Conservation (phyloP, 2,113 vertebrate genomes). For the Myotis yumanensis region DNA sequence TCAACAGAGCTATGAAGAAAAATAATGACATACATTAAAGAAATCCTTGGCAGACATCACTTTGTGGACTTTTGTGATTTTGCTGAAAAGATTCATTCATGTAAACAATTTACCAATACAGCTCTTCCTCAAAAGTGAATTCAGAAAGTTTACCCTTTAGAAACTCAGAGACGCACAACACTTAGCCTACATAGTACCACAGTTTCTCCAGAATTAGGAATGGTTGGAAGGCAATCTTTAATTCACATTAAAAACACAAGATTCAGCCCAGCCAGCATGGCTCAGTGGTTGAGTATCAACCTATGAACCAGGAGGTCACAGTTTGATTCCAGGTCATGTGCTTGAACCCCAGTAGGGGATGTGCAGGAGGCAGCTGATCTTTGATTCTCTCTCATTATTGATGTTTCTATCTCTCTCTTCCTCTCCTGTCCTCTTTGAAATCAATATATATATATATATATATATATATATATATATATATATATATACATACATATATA, state of each 20-base stretch:
- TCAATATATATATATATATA: too few relatives aligned
- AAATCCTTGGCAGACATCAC: background rate
- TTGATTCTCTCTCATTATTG: too few relatives aligned
- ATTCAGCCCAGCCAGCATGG: background rate
- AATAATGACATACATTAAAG: background rate
- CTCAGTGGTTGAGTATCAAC: too few relatives aligned
- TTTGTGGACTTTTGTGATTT: background rate
- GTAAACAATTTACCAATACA: constrained; percentile 4
- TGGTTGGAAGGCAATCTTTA: background rate
- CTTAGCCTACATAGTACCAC: background rate
- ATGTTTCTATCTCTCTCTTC: too few relatives aligned
- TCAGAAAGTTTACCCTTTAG: background rate
- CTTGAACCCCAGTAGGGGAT: too few relatives aligned
- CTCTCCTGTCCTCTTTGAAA: too few relatives aligned
- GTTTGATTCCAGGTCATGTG: too few relatives aligned
- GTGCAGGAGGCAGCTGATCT: too few relatives aligned
- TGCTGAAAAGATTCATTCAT: constrained; percentile 32
- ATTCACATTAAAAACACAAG: background rate
- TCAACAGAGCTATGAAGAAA: background rate
- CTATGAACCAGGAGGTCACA: too few relatives aligned
- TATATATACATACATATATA: too few relatives aligned
- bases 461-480: too few relatives aligned
- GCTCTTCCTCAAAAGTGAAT: background rate
- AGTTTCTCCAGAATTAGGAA: background rate
- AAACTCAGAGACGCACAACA: background rate